Base-by-base conservation (phyloP, 2,888 invertebrate species). In the Phengaris alcon region DNA sequence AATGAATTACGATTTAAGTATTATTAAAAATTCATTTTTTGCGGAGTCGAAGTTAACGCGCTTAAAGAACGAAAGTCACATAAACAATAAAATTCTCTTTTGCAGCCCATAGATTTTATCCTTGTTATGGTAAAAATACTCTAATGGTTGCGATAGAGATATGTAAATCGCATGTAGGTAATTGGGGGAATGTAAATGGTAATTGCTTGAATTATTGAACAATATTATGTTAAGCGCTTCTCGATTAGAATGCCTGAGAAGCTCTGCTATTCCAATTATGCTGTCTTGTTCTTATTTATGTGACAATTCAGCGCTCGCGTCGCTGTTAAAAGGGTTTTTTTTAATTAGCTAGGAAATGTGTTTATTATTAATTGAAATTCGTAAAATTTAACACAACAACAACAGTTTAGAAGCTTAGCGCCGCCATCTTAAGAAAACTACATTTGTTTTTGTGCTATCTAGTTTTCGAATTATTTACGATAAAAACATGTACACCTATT, bases 201-300 rank as follows among this genome's bases (percentile, higher is more conserved):
- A 64, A 64, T 35, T 12, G 64, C 35, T 35, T 64, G 35, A 64
- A 64, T 64, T 64, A 64, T 64, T 64, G 35, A 64, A 64, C 64
- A 64, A 64, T 64, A 64, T 35, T 64, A 64, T 64, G 64, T 64
- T 64, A 64, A 64, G 35, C 35, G 64, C 35, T 35, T 12, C 64
- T 35, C 64, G 64, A 64, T 64, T 64, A 64, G 64, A 64, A 64
- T 64, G 35, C 35, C 35, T 64, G 6, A 64, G 35, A 10, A 64
- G 64, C 64, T 64, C 35, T 35, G 35, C 64, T 64, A 64, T 64
- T 64, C 35, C 64, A 64, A 64, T 64, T 64, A 64, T 6, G 12
- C 64, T 35, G 64, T 64, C 64, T 64, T 64, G 64, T 64, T 64
- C 64, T 35, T 64, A 64, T 35, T 64, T 64, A 64, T 64, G 64